Percentiles rank a stretch among this genome's conserved stretches.
Conservation (phyloP, 2,797 vertebrate species). For the Cryptoprocta ferox region DNA sequence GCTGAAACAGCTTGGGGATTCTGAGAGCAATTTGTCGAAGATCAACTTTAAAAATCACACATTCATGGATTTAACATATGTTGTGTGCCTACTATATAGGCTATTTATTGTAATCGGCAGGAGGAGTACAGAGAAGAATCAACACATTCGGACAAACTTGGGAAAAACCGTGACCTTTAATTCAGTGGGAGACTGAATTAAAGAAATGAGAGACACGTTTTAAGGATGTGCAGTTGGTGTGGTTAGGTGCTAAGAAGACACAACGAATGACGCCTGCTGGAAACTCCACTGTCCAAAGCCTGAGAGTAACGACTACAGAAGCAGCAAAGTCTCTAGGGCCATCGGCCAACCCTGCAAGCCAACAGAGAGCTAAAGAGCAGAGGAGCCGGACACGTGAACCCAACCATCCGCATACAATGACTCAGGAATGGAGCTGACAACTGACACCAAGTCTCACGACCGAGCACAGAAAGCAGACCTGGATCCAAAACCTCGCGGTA, state of each 20-base stretch:
- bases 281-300: background rate
- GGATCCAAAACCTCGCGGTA: background rate
- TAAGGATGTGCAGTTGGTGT: background rate
- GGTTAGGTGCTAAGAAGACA: background rate
- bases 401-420: accelerated
- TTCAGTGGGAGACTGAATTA: background rate
- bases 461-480: background rate
- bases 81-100: background rate
- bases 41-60: constrained; percentile 18
- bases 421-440: background rate
- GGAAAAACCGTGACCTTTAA: background rate
- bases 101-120: background rate
- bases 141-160: background rate
- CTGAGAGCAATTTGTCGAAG: background rate
- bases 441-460: background rate
- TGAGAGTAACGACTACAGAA: no score
- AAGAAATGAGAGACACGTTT: background rate
- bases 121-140: background rate
- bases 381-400: accelerated
- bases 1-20: constrained; percentile 40
- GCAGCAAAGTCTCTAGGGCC: background rate
- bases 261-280: background rate
- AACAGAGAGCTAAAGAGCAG: background rate
- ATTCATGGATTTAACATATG: background rate
- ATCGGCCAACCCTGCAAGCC: background rate